Base-by-base conservation (phyloP, 92 coral and sea anemone species). In the Palythoa caribaeorum region DNA sequence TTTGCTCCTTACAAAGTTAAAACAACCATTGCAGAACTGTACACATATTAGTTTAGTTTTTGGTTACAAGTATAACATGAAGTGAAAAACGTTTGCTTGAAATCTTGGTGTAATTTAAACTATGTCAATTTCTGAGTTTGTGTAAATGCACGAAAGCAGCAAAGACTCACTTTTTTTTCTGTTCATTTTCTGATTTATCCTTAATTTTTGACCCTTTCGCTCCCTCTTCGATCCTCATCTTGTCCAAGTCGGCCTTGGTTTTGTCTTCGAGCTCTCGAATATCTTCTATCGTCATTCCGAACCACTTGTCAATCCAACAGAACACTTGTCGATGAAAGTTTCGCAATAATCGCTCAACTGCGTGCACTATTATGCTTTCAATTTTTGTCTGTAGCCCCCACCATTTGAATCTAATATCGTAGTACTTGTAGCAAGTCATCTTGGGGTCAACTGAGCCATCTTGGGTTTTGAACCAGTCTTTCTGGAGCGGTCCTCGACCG, bases 301-400 rank as follows among this genome's bases (percentile, higher is more conserved):
- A 89, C 99, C 99, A 97, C 38, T 89, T 90, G 66, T 97, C 99
- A n/a, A 97, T 51, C 99, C 99, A 97, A 78, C 99, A 97, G 63
- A 97, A 95, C 73, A 97, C 84, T 90, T 97, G 98, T 48, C 99
- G 99, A 85, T 97, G 99, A 76, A 97, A 97, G 63, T 97, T 97
- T 60, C 84, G 90, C 48, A 97, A 92, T 21, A 97, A 91, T 38
- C 98, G 94, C 15, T 7, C 65, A 2, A 97, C 98, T 20, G 97
- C 93, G 12, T 55, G 79, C 14, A 88, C 76, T 21, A 97, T 92
- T 35, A 91, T 36, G 12, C 17, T 19, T 81, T 97, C 94, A 1
- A 97, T 97, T 83, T 63, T 92, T 9, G 92, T 81, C 77, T 97
- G 99, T 3, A 97, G 52, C 17, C 96, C 96, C 91, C 88, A 93